These are phyloP conservation scores for Colletes gigas DNA, from an alignment of 1,140 invertebrate genomes.

Conservation along the genomic window DNA sequence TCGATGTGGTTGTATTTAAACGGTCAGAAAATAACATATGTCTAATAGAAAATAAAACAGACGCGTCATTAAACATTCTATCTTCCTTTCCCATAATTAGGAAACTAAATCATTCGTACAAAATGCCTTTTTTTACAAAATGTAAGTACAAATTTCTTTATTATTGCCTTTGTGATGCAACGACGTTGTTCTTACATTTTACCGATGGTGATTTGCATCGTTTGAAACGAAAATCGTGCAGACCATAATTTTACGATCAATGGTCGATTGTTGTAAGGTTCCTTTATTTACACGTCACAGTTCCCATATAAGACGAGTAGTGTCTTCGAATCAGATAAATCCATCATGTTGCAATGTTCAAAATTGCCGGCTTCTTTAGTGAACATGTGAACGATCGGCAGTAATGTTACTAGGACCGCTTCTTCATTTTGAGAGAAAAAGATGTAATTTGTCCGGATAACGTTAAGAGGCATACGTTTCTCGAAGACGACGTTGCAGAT, in stretches of 20 bases:
- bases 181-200: constrained; percentile 6
- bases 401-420: background rate
- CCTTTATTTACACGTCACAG: background rate
- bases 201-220: no score
- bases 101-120: constrained; percentile 30
- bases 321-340: background rate
- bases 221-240: background rate
- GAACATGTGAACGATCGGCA: background rate
- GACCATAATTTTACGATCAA: background rate
- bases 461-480: constrained; percentile 85
- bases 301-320: background rate
- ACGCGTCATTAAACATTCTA: background rate
- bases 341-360: background rate
- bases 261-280: background rate
- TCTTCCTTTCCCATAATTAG: constrained; percentile 1
- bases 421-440: background rate
- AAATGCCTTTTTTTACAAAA: constrained; percentile 45
- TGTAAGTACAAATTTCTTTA: constrained; percentile 52
- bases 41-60: constrained; percentile 37
- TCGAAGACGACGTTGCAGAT: constrained; percentile 86
- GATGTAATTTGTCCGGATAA: background rate
- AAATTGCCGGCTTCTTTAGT: constrained; percentile 19
- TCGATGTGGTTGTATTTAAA: background rate
- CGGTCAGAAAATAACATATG: background rate
- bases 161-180: constrained; percentile 28